Evolutionary conservation across 2,888 invertebrate species (phyloP), one percentile per base, ranked within the genome.

Genomic region (Sinhomidia bicolor): DNA sequence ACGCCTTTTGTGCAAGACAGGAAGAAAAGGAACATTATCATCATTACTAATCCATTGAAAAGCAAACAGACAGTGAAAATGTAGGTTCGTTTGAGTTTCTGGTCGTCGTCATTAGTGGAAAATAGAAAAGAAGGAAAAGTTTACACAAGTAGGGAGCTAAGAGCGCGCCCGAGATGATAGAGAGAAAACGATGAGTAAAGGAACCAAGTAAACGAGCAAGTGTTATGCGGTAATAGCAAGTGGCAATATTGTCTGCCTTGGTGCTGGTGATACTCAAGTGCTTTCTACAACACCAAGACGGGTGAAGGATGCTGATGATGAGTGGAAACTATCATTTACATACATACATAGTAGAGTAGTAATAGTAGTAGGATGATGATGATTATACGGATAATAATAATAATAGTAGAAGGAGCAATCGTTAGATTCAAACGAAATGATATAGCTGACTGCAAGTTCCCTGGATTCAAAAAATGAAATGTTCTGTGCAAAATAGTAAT

Each of bases 261-360:
- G 60, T 76, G 84, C 23, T 51, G 79, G 79, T 71, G 86, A 81
- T 87, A 60, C 62, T 87, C 86, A 81, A 87, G 86, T 81, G 81
- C 32, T 71, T 80, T 74, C 51, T 71, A 68, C 65, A 62, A 85
- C 79, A 65, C 78, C 36, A 85, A 68, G 71, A 44, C 26, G 85
- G 51, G 10, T 78, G 36, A 79, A 78, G 65, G 65, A 79, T 85
- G 47, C 17, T 65, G 85, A 57, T 62, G 76, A 60, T 60, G 47
- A 60, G 85, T 57, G 51, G 29, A 32, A 6, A 47, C 9, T 23
- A 74, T n/a, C n/a, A n/a, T n/a, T n/a, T n/a, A n/a, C n/a, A n/a
- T n/a, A n/a, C n/a, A n/a, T n/a, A n/a, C n/a, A n/a, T n/a, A n/a
- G n/a, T n/a, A n/a, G n/a, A n/a, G n/a, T n/a, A n/a, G n/a, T n/a